phyloP scores from a whole-genome alignment of 1,140 invertebrate species.

The Pentalonia nigronervosa region DNA sequence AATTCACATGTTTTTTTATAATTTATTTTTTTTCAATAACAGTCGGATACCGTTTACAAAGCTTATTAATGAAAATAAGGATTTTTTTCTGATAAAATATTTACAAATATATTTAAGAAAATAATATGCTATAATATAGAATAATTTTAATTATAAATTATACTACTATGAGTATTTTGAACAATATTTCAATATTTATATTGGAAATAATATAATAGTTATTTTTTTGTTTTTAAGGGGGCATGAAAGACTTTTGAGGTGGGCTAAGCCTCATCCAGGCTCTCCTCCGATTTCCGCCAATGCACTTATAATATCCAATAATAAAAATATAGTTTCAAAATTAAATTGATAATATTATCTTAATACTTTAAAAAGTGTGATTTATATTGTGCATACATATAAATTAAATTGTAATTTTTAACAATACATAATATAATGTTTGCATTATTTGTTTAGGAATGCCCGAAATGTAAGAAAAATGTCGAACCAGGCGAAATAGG shows the following conservation, averaged over 20 bases:
- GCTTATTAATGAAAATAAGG: not conserved
- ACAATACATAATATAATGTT: not conserved
- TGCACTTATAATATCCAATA: not conserved
- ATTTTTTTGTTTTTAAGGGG: too few species aligned
- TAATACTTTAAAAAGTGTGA: not conserved
- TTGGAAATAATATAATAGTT: too few species aligned
- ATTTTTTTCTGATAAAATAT: not conserved
- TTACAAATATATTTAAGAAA: too few species aligned
- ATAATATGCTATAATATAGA: too few species aligned
- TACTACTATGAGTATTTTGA: too few species aligned
- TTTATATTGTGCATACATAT: not conserved
- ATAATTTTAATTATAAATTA: too few species aligned
- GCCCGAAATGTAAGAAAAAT: conserved; percentile 71
- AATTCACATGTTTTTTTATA: too few species aligned
- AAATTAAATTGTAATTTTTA: not conserved
- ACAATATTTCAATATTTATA: too few species aligned
- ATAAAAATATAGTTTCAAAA: not conserved
- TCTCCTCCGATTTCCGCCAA: too few species aligned
- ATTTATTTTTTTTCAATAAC: not conserved
- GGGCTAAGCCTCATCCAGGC: too few species aligned
- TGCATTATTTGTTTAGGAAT: conserved; percentile 67
- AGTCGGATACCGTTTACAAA: not conserved
- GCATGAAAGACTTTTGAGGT: too few species aligned
- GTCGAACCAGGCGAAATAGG: conserved; percentile 73
- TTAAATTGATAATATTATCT: not conserved